These are phyloP conservation scores for Cossypha dichroa DNA, from an alignment of 2,797 vertebrate genomes.

Conservation along the genomic window DNA sequence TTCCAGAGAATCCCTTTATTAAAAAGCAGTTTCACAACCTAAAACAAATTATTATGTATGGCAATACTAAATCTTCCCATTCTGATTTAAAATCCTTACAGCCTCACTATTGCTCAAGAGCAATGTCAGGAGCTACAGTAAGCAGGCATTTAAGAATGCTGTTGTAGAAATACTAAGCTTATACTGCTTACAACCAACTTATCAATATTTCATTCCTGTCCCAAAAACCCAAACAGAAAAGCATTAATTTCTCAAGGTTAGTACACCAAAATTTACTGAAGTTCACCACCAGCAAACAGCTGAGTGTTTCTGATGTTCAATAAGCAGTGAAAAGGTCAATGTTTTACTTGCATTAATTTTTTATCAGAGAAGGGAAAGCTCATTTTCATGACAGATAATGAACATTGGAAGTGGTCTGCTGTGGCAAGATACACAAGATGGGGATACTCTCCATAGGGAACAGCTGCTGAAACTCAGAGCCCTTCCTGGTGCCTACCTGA, in stretches of 20 bases:
- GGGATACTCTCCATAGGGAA: not conserved
- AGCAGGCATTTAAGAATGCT: not conserved
- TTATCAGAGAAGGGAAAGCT: constrained; percentile 40
- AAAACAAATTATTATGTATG: constrained; percentile 62
- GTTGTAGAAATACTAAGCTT: not conserved
- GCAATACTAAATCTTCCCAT: constrained; percentile 41
- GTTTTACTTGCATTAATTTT: constrained; percentile 40
- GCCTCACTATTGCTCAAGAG: not conserved
- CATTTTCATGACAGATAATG: constrained; percentile 31
- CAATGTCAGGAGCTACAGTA: not conserved
- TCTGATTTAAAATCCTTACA: constrained; percentile 49
- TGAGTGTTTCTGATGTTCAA: constrained; percentile 23
- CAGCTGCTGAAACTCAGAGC: not conserved
- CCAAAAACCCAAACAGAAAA: constrained; percentile 1
- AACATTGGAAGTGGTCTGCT: not conserved
- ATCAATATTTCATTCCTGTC: constrained; percentile 21
- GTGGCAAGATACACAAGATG: not conserved
- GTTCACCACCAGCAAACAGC: not conserved
- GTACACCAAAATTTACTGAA: not conserved
- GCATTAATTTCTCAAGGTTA: constrained; percentile 28
- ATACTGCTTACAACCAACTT: not conserved
- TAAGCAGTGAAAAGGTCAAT: constrained; percentile 24
- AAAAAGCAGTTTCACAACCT: constrained; percentile 69
- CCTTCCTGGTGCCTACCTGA: not conserved
- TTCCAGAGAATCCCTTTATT: constrained; percentile 46